These are phyloP conservation scores for Acinonyx jubatus DNA, from an alignment of 2,113 vertebrate species.

Conservation along the genomic window DNA sequence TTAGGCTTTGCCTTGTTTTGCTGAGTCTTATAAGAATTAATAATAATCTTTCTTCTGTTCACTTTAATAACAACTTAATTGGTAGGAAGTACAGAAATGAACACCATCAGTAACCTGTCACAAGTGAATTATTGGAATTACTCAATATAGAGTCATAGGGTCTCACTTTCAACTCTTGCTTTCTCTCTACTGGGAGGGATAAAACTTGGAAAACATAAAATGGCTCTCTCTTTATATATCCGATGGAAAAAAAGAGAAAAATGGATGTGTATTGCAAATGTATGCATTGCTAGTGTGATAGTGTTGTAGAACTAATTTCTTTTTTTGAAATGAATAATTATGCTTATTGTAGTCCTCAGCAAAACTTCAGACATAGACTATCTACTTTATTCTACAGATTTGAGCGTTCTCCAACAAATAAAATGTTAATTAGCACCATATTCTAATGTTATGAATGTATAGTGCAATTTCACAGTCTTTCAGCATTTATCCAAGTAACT, in stretches of 20 bases:
- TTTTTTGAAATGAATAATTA: not conserved
- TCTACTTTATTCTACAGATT: slow-evolving; percentile 4
- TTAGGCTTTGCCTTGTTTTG: slow-evolving; percentile 3
- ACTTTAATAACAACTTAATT: slow-evolving; percentile 26
- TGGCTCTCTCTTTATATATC: not conserved
- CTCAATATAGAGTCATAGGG: not conserved
- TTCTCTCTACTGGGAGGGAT: not conserved
- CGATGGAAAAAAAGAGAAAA: not conserved
- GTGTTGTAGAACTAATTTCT: slow-evolving; percentile 31
- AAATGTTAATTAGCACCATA: not conserved
- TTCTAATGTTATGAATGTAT: slow-evolving; percentile 5
- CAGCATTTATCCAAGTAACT: slow-evolving; percentile 14
- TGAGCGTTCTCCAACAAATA: not conserved
- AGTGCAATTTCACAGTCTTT: not conserved
- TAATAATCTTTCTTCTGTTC: not conserved
- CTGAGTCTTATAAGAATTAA: slow-evolving; percentile 26
- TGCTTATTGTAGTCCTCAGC: not conserved
- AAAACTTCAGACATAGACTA: not conserved
- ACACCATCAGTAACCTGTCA: not conserved
- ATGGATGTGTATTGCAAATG: not conserved
- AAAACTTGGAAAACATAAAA: not conserved
- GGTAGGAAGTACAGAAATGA: not conserved
- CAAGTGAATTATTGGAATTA: not conserved
- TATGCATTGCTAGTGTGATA: not conserved
- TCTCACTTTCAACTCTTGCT: not conserved